Conservation (phyloP, 2,888 invertebrate genomes). For the Pecten maximus region DNA sequence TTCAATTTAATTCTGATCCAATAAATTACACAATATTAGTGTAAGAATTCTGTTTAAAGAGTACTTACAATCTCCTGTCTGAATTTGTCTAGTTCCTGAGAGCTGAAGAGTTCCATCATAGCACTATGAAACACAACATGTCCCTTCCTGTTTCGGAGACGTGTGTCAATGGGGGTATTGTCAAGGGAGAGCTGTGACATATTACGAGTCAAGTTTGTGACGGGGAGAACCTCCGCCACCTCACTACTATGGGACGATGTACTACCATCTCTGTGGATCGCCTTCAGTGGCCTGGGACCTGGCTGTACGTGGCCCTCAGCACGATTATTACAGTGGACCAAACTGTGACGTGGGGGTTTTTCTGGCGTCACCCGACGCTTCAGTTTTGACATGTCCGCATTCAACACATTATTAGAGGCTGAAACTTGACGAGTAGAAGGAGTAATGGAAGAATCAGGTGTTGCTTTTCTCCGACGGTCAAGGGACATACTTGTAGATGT, state of each 20-base stretch:
- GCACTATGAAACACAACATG: slow-evolving; percentile 77
- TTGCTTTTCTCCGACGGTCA: not conserved
- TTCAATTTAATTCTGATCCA: too few species aligned
- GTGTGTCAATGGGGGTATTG: slow-evolving; percentile 50
- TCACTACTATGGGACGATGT: slow-evolving; percentile 66
- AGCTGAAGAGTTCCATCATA: slow-evolving; percentile 73
- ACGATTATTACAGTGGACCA: not conserved
- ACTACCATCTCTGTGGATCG: slow-evolving; percentile 56
- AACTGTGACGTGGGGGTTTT: not conserved
- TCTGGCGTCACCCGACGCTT: not conserved
- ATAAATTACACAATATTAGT: too few species aligned
- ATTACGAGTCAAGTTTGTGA: slow-evolving; percentile 52
- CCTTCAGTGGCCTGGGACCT: not conserved
- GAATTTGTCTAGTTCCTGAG: slow-evolving; percentile 72
- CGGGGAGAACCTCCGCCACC: slow-evolving; percentile 58
- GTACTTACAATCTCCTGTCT: slow-evolving; percentile 76
- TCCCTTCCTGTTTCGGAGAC: slow-evolving; percentile 59
- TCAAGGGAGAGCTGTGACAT: slow-evolving; percentile 52
- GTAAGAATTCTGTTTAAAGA: not conserved
- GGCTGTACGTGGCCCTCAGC: not conserved
- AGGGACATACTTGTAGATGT: not conserved
- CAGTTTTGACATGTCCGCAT: not conserved
- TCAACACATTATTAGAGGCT: not conserved
- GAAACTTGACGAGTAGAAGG: not conserved
- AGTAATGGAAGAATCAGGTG: not conserved